Percentiles rank a stretch among this genome's conserved stretches.
These are phyloP conservation scores for Diaperis boleti DNA, from an alignment of 2,888 invertebrate species.

Conservation along the genomic window DNA sequence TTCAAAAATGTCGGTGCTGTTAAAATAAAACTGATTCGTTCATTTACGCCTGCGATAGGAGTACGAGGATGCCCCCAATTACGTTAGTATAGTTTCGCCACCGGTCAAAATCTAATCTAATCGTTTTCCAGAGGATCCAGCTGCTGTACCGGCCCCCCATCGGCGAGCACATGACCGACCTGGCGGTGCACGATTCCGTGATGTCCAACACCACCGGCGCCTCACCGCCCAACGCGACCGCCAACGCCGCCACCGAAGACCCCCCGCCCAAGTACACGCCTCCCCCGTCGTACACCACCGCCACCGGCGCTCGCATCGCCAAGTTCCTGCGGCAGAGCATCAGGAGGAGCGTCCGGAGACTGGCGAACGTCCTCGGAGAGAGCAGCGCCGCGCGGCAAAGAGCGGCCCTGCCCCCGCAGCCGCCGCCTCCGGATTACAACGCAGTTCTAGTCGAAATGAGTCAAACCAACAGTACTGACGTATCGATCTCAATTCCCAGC, in stretches of 20 bases:
- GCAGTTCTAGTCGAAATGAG: slow-evolving; percentile 75
- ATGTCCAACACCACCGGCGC: slow-evolving; percentile 52
- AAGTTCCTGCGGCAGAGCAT: slow-evolving; percentile 82
- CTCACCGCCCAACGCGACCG: slow-evolving; percentile 42
- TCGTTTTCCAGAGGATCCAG: slow-evolving; percentile 79
- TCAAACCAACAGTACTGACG: slow-evolving; percentile 60
- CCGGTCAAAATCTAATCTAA: not conserved
- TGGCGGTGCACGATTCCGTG: slow-evolving; percentile 60
- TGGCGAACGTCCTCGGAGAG: slow-evolving; percentile 70
- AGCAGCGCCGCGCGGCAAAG: slow-evolving; percentile 57
- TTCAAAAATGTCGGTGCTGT: too few species aligned
- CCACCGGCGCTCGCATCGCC: slow-evolving; percentile 86
- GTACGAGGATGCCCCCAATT: slow-evolving; percentile 49
- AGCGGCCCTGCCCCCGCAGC: slow-evolving; percentile 55
- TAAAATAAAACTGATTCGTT: not conserved
- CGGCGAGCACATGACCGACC: slow-evolving; percentile 65
- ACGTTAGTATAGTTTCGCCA: slow-evolving; percentile 50
- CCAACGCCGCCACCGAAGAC: slow-evolving; percentile 71
- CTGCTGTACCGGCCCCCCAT: slow-evolving; percentile 84
- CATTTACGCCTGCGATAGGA: slow-evolving; percentile 45
- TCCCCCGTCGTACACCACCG: slow-evolving; percentile 92
- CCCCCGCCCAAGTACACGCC: slow-evolving; percentile 95
- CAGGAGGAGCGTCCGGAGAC: slow-evolving; percentile 80
- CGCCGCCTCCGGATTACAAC: slow-evolving; percentile 75
- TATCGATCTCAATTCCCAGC: slow-evolving; percentile 45